Percentiles rank a stretch among this genome's conserved stretches.
These are phyloP conservation scores for Acomys russatus DNA, from an alignment of 2,797 vertebrate species.

Conservation along the genomic window DNA sequence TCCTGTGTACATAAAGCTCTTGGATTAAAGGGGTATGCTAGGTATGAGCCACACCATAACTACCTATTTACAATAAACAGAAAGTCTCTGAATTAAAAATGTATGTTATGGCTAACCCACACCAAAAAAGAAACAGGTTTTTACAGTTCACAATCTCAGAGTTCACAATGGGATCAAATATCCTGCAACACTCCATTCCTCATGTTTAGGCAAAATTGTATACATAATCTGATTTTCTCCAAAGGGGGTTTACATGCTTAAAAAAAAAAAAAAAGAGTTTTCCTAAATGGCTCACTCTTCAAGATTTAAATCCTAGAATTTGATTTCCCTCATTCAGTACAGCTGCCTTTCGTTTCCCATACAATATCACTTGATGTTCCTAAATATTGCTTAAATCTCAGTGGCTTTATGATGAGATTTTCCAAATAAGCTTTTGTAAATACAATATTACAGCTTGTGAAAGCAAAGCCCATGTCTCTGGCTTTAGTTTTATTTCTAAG, in stretches of 20 bases:
- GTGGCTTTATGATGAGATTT: slow-evolving; percentile 33
- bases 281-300: slow-evolving; percentile 50
- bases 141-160: too few relatives aligned
- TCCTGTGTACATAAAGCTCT: too few relatives aligned
- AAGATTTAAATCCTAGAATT: slow-evolving; percentile 41
- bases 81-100: too few relatives aligned
- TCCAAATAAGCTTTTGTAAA: slow-evolving; percentile 59
- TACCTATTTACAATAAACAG: too few relatives aligned
- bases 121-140: too few relatives aligned
- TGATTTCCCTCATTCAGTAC: slow-evolving; percentile 40
- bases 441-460: slow-evolving; percentile 58
- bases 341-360: slow-evolving; percentile 42
- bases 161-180: too few relatives aligned
- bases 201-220: slow-evolving; percentile 57
- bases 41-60: too few relatives aligned
- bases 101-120: too few relatives aligned
- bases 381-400: slow-evolving; percentile 61
- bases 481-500: slow-evolving; percentile 62
- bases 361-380: slow-evolving; percentile 2
- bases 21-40: too few relatives aligned
- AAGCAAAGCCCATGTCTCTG: slow-evolving; percentile 37
- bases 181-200: neutral
- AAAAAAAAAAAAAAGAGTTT: slow-evolving; percentile 45
- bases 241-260: neutral
- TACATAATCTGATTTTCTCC: slow-evolving; percentile 50